These are phyloP conservation scores for Melanocharis versteri DNA, from an alignment of 2,113 vertebrate species.

Conservation along the genomic window DNA sequence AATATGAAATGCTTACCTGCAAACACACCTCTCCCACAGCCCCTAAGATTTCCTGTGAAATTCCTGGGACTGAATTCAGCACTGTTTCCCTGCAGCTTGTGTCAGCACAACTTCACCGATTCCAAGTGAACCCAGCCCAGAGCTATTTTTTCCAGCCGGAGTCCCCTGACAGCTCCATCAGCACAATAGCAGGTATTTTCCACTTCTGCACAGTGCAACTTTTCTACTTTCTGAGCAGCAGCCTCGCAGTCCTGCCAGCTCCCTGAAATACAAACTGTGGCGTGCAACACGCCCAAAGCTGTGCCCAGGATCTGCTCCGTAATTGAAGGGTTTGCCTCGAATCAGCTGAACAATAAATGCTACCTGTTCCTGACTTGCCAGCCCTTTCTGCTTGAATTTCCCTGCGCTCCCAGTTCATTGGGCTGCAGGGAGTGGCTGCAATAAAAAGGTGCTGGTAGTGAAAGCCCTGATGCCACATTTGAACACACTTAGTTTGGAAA, in stretches of 20 bases:
- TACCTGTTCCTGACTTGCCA: neutral
- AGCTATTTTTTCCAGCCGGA: neutral
- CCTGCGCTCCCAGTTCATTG: neutral
- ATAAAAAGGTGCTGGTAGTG: too few species aligned
- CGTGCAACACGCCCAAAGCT: neutral
- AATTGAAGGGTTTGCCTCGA: neutral
- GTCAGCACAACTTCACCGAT: neutral
- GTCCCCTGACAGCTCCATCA: conserved; percentile 20
- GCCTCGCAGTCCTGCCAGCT: neutral
- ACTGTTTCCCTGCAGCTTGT: neutral
- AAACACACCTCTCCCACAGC: neutral
- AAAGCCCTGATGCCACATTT: rapidly evolving
- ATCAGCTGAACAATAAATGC: neutral
- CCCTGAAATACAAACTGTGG: neutral
- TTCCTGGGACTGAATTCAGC: neutral
- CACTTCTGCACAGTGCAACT: neutral
- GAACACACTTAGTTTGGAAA: neutral
- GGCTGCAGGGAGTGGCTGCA: neutral
- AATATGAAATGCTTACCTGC: neutral
- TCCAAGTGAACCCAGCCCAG: neutral
- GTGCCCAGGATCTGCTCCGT: neutral
- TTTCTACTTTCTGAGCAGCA: neutral
- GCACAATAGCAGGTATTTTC: conserved; percentile 11
- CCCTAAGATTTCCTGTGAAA: neutral
- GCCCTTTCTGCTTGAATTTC: neutral